These are phyloP conservation scores for Enteromius trimaculatus DNA, from an alignment of 2,797 vertebrate species.

Conservation along the genomic window DNA sequence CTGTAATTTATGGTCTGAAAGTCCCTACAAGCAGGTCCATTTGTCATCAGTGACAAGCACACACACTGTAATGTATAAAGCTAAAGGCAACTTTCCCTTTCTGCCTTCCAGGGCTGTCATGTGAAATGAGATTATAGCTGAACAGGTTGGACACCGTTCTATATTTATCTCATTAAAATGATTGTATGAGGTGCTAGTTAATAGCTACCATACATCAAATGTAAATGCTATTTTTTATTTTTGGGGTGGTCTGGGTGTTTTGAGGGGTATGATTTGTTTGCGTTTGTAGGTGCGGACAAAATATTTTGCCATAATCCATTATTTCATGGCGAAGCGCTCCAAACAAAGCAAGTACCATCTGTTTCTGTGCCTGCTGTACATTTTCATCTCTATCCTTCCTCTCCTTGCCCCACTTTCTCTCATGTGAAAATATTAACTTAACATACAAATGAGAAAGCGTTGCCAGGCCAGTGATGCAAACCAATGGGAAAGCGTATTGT, in stretches of 20 bases:
- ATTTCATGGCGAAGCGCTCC: neutral
- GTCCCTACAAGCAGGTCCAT: constrained; percentile 54
- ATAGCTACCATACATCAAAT: constrained; percentile 51
- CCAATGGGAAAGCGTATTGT: constrained; percentile 18
- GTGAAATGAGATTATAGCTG: constrained; percentile 54
- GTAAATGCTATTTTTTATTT: constrained; percentile 8
- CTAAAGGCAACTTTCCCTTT: constrained; percentile 54
- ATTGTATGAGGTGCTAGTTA: constrained; percentile 49
- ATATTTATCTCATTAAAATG: constrained; percentile 54
- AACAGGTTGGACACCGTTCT: constrained; percentile 47
- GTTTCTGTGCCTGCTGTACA: constrained; percentile 24
- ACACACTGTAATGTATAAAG: constrained; percentile 57
- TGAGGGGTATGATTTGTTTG: constrained; percentile 16
- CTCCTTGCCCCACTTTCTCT: constrained; percentile 31
- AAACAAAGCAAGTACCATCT: constrained; percentile 21
- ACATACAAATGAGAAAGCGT: constrained; percentile 47
- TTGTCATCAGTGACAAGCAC: constrained; percentile 60
- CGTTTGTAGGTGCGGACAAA: constrained; percentile 2
- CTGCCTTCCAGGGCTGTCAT: constrained; percentile 52
- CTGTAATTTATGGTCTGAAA: constrained; percentile 62
- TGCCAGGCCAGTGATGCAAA: constrained; percentile 23
- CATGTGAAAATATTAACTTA: constrained; percentile 46
- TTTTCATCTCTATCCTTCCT: constrained; percentile 34
- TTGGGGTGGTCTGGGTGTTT: neutral
- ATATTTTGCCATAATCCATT: constrained; percentile 17